Evolutionary conservation across 2,888 invertebrate genomes (phyloP).

Genomic region (Coremacera marginata): DNA sequence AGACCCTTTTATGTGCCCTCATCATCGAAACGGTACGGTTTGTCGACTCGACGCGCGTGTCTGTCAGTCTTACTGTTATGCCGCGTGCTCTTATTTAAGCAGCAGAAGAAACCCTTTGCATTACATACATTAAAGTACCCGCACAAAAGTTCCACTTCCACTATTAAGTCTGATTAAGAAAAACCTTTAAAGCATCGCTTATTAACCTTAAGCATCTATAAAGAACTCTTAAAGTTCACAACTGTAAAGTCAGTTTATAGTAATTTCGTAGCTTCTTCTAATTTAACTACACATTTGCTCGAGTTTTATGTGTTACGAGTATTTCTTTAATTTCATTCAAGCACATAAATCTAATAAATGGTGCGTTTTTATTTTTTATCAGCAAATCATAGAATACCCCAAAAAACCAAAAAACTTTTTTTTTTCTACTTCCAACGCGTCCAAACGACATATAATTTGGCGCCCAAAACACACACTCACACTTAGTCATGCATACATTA

Average conservation of each 20-base stretch:
- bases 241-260: background rate
- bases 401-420: too few relatives aligned
- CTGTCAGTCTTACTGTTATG: background rate
- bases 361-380: too few relatives aligned
- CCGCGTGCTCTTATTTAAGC: background rate
- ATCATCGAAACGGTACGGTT: background rate
- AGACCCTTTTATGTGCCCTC: conserved; percentile 10
- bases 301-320: background rate
- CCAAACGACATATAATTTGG: too few relatives aligned
- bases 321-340: background rate
- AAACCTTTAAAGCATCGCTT: background rate
- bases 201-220: background rate
- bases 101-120: background rate
- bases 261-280: background rate
- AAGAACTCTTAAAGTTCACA: background rate
- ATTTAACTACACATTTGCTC: background rate
- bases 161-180: conserved; percentile 8
- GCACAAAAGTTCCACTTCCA: background rate
- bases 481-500: too few relatives aligned
- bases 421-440: too few relatives aligned
- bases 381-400: too few relatives aligned
- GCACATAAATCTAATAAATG: too few relatives aligned
- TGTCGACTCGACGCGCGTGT: background rate
- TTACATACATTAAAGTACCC: conserved; percentile 10
- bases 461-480: too few relatives aligned